Conservation (phyloP, 1,140 invertebrate species). For the Nylanderia fulva region DNA sequence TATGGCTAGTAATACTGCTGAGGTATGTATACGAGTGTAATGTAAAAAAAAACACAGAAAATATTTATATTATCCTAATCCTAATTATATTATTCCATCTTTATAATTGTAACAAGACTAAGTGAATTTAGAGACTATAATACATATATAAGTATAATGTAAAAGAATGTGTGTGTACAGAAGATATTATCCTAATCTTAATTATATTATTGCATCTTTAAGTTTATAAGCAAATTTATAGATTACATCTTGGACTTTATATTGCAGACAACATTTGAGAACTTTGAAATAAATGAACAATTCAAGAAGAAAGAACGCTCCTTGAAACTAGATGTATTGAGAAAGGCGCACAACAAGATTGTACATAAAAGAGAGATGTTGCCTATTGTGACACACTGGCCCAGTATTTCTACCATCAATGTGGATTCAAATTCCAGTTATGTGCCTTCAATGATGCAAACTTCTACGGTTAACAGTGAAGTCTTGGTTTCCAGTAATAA, state of each 20-base stretch:
- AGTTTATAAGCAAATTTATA: background rate
- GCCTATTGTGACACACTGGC: background rate
- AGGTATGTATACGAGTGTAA: background rate
- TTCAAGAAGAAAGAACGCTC: conserved; percentile 69
- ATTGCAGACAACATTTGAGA: conserved; percentile 70
- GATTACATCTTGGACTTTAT: background rate
- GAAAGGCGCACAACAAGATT: background rate
- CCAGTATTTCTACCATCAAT: conserved; percentile 74
- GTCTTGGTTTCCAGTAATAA: conserved; percentile 75
- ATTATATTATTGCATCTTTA: background rate
- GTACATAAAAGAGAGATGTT: background rate
- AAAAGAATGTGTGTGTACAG: no score
- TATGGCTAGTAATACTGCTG: background rate
- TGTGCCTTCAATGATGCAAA: conserved; percentile 9
- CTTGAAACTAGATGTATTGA: conserved; percentile 67
- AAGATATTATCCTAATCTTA: background rate
- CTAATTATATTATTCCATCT: background rate
- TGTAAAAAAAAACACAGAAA: background rate
- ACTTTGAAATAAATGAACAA: conserved; percentile 70
- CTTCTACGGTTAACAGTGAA: conserved; percentile 69
- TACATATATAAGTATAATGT: no score
- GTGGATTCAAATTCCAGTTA: conserved; percentile 62
- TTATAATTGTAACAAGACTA: no score
- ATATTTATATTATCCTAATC: background rate
- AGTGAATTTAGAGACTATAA: no score